These are phyloP conservation scores for Cossypha polioptera DNA, from an alignment of 2,797 vertebrate species.

Conservation along the genomic window DNA sequence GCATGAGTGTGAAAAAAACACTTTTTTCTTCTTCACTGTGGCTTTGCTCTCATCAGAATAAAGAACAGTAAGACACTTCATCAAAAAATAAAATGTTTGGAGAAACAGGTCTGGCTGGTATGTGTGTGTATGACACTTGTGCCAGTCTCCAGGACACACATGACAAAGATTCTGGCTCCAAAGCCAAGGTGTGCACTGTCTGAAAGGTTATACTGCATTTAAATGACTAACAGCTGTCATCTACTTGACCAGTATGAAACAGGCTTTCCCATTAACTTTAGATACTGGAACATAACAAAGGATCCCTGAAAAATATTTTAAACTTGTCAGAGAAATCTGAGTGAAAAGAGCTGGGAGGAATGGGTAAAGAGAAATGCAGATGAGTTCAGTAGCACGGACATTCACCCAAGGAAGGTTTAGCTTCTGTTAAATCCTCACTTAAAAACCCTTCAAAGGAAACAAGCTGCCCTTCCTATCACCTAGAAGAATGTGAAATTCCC, in stretches of 20 bases:
- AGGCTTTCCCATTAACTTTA: background rate
- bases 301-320: background rate
- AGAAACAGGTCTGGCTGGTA: background rate
- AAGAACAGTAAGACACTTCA: background rate
- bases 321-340: background rate
- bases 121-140: background rate
- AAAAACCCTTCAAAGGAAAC: background rate
- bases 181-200: background rate
- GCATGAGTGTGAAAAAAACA: accelerated
- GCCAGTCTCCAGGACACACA: background rate
- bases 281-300: background rate
- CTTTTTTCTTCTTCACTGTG: background rate
- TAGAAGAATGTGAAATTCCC: background rate
- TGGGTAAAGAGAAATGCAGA: background rate
- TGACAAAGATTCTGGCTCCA: background rate
- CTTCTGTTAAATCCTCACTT: background rate
- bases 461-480: background rate
- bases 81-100: background rate
- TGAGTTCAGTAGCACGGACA: background rate
- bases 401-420: background rate
- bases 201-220: background rate
- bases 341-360: background rate
- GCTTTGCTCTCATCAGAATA: background rate
- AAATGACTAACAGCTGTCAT: background rate
- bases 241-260: background rate